phyloP scores from a whole-genome alignment of 1,140 invertebrate species.

The Centruroides sculpturatus region DNA sequence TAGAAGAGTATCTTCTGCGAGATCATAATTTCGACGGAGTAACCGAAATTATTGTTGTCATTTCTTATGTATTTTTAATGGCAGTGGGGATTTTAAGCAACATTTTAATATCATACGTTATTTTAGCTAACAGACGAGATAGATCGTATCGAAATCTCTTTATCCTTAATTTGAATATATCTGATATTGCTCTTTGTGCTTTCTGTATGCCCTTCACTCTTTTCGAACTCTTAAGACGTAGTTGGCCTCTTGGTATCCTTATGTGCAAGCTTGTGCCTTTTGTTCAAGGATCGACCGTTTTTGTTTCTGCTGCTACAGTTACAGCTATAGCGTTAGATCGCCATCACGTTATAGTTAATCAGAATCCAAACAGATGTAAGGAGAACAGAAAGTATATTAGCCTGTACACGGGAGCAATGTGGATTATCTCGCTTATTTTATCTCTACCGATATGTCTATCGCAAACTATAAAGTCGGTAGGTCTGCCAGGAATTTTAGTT shows the following conservation, averaged over 20 bases:
- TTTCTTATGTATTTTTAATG: neutral
- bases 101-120: neutral
- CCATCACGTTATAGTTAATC: constrained; percentile 33
- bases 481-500: constrained; percentile 23
- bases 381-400: neutral
- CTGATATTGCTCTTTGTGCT: constrained; percentile 40
- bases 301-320: constrained; percentile 43
- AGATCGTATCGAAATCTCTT: constrained; percentile 12
- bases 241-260: constrained; percentile 29
- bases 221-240: constrained; percentile 25
- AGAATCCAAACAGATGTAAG: constrained; percentile 6
- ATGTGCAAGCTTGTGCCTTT: constrained; percentile 41
- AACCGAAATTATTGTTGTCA: neutral
- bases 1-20: constrained; percentile 7
- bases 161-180: constrained; percentile 37
- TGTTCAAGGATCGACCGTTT: constrained; percentile 41
- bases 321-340: constrained; percentile 43
- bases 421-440: constrained; percentile 36
- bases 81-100: neutral
- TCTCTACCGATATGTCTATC: constrained; percentile 35
- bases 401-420: constrained; percentile 31
- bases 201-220: constrained; percentile 42
- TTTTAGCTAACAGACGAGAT: neutral
- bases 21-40: neutral
- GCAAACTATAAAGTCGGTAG: constrained; percentile 27